These are phyloP conservation scores for Tangachromis dhanisi DNA, from an alignment of 2,113 vertebrate species.

Conservation along the genomic window DNA sequence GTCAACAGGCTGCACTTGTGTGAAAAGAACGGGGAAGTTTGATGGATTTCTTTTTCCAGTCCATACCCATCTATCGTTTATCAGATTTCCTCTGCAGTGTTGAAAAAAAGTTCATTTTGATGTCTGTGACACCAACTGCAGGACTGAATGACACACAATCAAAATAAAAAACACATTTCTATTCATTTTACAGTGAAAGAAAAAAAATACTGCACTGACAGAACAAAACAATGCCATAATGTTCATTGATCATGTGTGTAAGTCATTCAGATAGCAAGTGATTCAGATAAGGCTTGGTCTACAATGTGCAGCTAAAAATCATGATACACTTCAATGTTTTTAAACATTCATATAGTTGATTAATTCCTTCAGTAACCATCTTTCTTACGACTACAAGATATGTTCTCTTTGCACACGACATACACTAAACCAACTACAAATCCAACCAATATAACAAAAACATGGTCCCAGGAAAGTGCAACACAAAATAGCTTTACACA, in stretches of 20 bases:
- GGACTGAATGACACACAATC: not conserved
- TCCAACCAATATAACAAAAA: not conserved
- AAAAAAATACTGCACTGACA: slow-evolving; percentile 16
- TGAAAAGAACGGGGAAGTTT: not conserved
- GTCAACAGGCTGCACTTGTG: not conserved
- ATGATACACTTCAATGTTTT: not conserved
- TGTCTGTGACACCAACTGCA: not conserved
- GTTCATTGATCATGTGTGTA: not conserved
- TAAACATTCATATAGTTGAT: slow-evolving; percentile 55
- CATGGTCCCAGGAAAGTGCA: slow-evolving; percentile 24
- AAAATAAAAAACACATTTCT: slow-evolving; percentile 6
- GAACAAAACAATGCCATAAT: slow-evolving; percentile 13
- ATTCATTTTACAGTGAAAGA: slow-evolving; percentile 5
- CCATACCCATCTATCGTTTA: not conserved
- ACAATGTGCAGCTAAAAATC: slow-evolving; percentile 43
- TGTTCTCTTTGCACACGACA: not conserved
- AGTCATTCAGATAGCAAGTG: slow-evolving; percentile 31
- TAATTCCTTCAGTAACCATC: not conserved
- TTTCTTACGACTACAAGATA: not conserved
- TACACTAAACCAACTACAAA: not conserved
- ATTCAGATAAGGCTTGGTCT: slow-evolving; percentile 60
- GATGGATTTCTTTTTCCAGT: not conserved
- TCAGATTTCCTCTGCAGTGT: not conserved
- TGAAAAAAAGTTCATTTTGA: slow-evolving; percentile 13
- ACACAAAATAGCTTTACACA: slow-evolving; percentile 5